These are phyloP conservation scores for Hydrotaea diabolus DNA, from an alignment of 2,888 invertebrate species.

Conservation along the genomic window DNA sequence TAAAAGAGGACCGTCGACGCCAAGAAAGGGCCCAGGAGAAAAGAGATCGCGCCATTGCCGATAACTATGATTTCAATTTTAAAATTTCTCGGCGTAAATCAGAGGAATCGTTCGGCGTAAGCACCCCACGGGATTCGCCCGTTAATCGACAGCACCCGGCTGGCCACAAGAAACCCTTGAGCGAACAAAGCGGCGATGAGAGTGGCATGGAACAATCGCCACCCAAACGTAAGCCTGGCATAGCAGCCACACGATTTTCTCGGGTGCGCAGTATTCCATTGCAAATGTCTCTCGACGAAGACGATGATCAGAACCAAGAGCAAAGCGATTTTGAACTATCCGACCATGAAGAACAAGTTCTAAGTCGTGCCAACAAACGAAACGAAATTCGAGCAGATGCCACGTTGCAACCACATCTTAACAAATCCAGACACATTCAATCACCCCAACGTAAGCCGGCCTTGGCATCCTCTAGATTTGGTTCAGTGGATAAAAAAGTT, in stretches of 20 bases:
- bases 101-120: constrained; percentile 66
- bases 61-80: constrained; percentile 76
- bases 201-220: constrained; percentile 75
- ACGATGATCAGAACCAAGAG: constrained; percentile 59
- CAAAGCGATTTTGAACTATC: too few species aligned
- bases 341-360: too few species aligned
- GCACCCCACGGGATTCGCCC: constrained; percentile 65
- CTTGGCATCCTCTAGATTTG: too few species aligned
- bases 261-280: constrained; percentile 71
- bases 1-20: constrained; percentile 73
- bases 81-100: constrained; percentile 72
- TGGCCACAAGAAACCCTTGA: constrained; percentile 53
- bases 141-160: background rate
- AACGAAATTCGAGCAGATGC: constrained; percentile 36
- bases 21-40: constrained; percentile 72
- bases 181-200: constrained; percentile 73
- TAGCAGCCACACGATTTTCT: constrained; percentile 74
- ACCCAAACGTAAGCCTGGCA: constrained; percentile 70
- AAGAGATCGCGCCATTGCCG: constrained; percentile 73
- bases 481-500: too few species aligned
- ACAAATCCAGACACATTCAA: too few species aligned
- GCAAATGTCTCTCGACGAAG: constrained; percentile 65
- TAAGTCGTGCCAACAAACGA: background rate
- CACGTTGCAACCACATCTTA: too few species aligned
- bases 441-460: too few species aligned